Conservation (phyloP, 2,888 invertebrate species). For the Atrina japonica region DNA sequence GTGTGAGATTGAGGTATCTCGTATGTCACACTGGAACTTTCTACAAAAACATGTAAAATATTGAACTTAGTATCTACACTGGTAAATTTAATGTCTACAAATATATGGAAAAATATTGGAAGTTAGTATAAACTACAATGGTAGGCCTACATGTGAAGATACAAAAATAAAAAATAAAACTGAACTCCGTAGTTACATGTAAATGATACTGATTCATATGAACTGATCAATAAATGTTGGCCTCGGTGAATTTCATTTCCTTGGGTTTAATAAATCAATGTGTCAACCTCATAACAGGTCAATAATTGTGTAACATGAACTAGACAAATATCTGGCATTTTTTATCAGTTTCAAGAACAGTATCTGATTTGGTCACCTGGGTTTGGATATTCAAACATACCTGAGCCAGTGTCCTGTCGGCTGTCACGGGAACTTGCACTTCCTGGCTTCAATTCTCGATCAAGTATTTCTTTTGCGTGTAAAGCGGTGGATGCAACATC, state of each 20-base stretch:
- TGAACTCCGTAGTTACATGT: too few species aligned
- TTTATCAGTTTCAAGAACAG: background rate
- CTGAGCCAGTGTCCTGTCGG: constrained; percentile 46
- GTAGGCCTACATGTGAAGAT: too few species aligned
- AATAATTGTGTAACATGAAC: too few species aligned
- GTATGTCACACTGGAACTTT: constrained; percentile 38
- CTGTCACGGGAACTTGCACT: constrained; percentile 70
- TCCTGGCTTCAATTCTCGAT: constrained; percentile 71
- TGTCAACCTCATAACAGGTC: too few species aligned
- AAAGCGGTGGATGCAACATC: constrained; percentile 56
- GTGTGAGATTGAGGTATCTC: constrained; percentile 32
- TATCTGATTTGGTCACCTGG: background rate
- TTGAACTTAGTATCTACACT: background rate
- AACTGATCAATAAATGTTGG: too few species aligned
- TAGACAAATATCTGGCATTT: too few species aligned
- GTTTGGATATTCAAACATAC: too few species aligned
- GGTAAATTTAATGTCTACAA: background rate
- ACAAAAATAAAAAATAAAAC: too few species aligned
- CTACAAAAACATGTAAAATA: constrained; percentile 11
- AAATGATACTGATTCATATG: too few species aligned
- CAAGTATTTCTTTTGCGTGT: constrained; percentile 71
- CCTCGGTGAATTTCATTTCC: too few species aligned
- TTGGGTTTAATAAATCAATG: too few species aligned
- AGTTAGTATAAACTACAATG: too few species aligned
- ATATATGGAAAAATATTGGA: background rate